phyloP scores from a whole-genome alignment of 2,113 vertebrate genomes.

The Colistium nudipinnis region DNA sequence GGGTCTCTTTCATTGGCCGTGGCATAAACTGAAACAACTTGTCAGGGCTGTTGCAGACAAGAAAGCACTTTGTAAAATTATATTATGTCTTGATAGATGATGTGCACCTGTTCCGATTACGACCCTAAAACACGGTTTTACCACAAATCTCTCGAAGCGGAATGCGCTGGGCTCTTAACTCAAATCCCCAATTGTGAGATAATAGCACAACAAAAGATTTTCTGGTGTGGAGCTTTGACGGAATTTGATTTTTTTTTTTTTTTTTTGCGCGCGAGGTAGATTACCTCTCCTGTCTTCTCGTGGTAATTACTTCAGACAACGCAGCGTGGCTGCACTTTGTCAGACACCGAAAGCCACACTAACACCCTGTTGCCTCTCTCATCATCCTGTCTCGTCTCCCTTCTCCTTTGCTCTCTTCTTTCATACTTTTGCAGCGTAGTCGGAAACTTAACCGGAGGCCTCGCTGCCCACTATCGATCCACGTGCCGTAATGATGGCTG shows the following conservation, averaged over 20 bases:
- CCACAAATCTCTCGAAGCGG: conserved; percentile 57
- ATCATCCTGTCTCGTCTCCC: conserved; percentile 44
- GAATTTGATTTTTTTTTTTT: conserved; percentile 37
- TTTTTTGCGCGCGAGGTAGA: conserved; percentile 21
- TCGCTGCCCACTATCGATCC: conserved; percentile 75
- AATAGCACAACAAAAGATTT: conserved; percentile 60
- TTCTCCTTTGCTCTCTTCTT: conserved; percentile 42
- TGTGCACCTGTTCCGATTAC: conserved; percentile 68
- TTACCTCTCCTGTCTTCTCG: conserved; percentile 52
- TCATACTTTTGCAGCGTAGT: conserved; percentile 67
- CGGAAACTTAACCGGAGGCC: conserved; percentile 67
- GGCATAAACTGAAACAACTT: conserved; percentile 55
- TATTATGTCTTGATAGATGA: conserved; percentile 62
- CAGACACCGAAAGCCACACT: conserved; percentile 52
- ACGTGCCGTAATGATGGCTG: conserved; percentile 78
- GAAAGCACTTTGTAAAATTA: conserved; percentile 62
- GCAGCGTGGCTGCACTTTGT: conserved; percentile 55
- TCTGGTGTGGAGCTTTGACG: conserved; percentile 50
- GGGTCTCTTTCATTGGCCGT: conserved; percentile 40
- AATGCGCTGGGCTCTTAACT: conserved; percentile 56
- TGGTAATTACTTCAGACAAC: conserved; percentile 73
- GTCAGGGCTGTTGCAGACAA: conserved; percentile 49
- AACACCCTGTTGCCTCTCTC: conserved; percentile 51
- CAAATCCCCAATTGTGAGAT: conserved; percentile 58
- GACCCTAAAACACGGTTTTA: conserved; percentile 52